phyloP scores from a whole-genome alignment of 23 tunicate species.

The Halocynthia roretzi region DNA sequence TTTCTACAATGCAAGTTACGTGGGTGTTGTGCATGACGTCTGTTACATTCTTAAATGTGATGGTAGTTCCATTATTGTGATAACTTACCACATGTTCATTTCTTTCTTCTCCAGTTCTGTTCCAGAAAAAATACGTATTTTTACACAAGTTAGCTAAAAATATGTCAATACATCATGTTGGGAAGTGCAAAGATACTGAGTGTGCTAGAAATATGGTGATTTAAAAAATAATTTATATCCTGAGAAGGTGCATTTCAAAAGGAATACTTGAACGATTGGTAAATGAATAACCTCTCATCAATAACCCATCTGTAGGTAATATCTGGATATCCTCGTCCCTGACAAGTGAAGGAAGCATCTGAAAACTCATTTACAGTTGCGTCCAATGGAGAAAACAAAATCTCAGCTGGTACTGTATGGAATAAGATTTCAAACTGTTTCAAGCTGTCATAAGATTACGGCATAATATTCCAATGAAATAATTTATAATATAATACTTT shows the following conservation, averaged over 20 bases:
- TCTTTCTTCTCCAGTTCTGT: background rate
- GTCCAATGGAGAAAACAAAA: background rate
- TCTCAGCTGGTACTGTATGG: background rate
- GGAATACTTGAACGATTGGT: background rate
- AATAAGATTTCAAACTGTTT: background rate
- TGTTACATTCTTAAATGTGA: background rate
- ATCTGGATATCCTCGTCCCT: background rate
- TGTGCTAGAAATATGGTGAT: no score
- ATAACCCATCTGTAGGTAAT: background rate
- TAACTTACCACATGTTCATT: background rate
- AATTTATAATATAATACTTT: background rate
- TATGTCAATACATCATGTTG: no score
- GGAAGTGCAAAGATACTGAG: no score
- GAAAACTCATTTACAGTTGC: background rate
- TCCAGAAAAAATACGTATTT: background rate
- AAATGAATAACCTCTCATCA: background rate
- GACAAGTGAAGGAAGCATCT: background rate
- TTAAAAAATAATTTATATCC: no score
- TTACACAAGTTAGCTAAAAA: no score
- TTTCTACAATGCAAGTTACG: constrained; percentile 2
- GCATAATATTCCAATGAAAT: background rate
- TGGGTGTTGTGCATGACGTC: background rate
- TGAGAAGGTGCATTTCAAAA: no score
- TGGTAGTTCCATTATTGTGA: background rate
- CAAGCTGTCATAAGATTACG: background rate